Conservation (phyloP, 2,113 vertebrate species). For the Prochilodus magdalenae region DNA sequence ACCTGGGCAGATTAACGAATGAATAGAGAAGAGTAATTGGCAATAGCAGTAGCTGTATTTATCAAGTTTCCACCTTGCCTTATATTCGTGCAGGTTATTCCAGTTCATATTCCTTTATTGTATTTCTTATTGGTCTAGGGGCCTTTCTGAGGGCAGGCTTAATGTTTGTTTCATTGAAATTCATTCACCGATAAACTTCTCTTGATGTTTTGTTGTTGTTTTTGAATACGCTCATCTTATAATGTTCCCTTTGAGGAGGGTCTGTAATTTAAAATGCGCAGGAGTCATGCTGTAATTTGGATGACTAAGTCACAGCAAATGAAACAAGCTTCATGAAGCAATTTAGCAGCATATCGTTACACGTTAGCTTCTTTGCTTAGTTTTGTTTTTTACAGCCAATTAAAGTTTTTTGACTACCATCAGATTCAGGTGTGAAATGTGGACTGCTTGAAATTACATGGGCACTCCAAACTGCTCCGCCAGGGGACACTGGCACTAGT, state of each 20-base stretch:
- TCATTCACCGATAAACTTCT: neutral
- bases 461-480: neutral
- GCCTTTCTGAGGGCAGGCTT: neutral
- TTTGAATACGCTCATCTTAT: neutral
- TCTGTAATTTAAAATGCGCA: neutral
- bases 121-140: neutral
- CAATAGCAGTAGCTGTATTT: neutral
- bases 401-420: neutral
- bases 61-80: neutral
- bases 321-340: neutral
- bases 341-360: neutral
- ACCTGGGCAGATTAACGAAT: neutral
- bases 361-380: neutral
- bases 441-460: neutral
- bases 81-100: neutral
- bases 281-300: neutral
- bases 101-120: neutral
- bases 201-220: too few species aligned
- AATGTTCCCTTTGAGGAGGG: neutral
- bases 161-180: neutral
- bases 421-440: neutral
- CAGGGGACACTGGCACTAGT: neutral
- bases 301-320: neutral
- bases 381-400: neutral
- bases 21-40: conserved; percentile 1